These are phyloP conservation scores for Drosophila ambigua DNA, from an alignment of 1,140 invertebrate genomes.

Conservation along the genomic window DNA sequence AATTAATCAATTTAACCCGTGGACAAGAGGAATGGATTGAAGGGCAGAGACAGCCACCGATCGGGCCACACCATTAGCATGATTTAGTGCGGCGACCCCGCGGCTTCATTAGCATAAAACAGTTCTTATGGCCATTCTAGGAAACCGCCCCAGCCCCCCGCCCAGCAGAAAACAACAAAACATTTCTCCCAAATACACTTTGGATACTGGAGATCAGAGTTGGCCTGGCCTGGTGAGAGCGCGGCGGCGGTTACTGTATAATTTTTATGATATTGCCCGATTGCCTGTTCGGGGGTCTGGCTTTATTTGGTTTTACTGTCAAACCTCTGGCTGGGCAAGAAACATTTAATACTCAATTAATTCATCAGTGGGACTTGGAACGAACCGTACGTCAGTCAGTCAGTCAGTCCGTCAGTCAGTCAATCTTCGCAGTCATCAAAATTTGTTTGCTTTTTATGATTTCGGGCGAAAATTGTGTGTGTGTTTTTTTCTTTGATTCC, in stretches of 20 bases:
- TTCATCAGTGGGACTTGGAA: constrained; percentile 71
- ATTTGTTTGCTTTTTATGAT: constrained; percentile 72
- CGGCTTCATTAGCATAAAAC: constrained; percentile 71
- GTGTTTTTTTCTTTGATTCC: too few species aligned
- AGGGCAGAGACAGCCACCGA: constrained; percentile 9
- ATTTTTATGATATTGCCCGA: constrained; percentile 74
- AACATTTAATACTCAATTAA: constrained; percentile 77
- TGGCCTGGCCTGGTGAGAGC: constrained; percentile 29
- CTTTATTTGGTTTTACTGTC: constrained; percentile 59
- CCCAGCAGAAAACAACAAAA: too few species aligned
- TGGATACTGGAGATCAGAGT: constrained; percentile 23
- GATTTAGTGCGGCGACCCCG: constrained; percentile 59
- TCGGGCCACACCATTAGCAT: constrained; percentile 62
- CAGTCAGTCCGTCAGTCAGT: constrained; percentile 24
- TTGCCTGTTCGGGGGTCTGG: constrained; percentile 20
- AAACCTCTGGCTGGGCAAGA: constrained; percentile 29
- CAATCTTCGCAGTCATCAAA: constrained; percentile 63
- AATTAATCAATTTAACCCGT: constrained; percentile 82
- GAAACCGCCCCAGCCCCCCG: constrained; percentile 21
- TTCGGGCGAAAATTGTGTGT: constrained; percentile 69
- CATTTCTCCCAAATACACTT: constrained; percentile 33
- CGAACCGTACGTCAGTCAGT: constrained; percentile 14
- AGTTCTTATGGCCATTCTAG: constrained; percentile 68
- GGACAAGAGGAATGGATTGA: not conserved
- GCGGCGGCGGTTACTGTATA: constrained; percentile 68